Percentiles rank a stretch among this genome's conserved stretches.
Conservation (phyloP, 2,113 vertebrate genomes). For the Carassius carassius region DNA sequence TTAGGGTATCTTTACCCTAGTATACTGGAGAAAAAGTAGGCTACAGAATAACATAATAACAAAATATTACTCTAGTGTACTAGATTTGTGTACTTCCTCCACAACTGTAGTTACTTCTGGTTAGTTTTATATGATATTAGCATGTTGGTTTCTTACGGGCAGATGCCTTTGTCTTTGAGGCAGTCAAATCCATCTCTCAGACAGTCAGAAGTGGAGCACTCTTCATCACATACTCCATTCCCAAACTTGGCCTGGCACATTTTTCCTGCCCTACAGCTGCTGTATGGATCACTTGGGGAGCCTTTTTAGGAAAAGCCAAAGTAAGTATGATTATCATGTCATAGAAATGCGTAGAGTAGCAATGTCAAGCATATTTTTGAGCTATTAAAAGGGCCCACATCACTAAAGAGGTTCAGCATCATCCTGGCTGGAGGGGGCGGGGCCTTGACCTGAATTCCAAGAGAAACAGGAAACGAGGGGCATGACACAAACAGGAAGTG, state of each 20-base stretch:
- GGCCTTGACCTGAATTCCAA: constrained; percentile 57
- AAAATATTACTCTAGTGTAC: no score
- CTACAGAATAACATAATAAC: no score
- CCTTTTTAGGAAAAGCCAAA: constrained; percentile 50
- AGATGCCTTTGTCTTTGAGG: constrained; percentile 64
- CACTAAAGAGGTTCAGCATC: background rate
- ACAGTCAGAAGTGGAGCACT: constrained; percentile 78
- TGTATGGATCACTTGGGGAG: constrained; percentile 78
- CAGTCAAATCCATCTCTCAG: constrained; percentile 87
- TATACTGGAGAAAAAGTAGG: no score
- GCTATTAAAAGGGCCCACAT: background rate
- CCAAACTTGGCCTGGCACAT: constrained; percentile 79
- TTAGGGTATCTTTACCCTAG: no score
- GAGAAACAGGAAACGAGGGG: constrained; percentile 70
- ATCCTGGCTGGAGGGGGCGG: constrained; percentile 55
- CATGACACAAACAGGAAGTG: constrained; percentile 79
- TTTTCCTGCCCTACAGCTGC: constrained; percentile 70
- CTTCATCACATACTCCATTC: constrained; percentile 77
- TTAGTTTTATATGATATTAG: no score
- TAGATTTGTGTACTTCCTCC: no score
- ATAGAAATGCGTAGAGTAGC: background rate
- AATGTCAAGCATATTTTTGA: background rate
- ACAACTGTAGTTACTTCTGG: no score
- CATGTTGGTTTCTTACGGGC: constrained; percentile 74
- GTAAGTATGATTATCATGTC: background rate